phyloP scores from a whole-genome alignment of 2,888 invertebrate genomes.

The Automeris io region DNA sequence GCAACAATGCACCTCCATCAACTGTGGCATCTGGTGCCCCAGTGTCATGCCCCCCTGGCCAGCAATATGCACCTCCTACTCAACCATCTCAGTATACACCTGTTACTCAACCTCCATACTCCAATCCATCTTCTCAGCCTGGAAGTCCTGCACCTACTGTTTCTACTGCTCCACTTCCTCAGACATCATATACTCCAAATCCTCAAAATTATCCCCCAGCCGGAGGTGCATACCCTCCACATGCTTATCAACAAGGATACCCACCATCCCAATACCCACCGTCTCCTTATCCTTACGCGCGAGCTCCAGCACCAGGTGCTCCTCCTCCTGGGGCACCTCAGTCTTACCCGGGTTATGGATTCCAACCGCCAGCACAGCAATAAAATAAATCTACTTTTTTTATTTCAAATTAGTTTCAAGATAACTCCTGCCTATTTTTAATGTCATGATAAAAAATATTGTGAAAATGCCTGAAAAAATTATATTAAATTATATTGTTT shows the following conservation, averaged over 20 bases:
- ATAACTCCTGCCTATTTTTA: not conserved
- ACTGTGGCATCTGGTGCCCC: conserved; percentile 70
- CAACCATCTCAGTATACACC: conserved; percentile 81
- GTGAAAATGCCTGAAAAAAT: not conserved
- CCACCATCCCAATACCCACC: conserved; percentile 76
- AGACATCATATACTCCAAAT: conserved; percentile 74
- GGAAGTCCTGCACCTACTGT: conserved; percentile 71
- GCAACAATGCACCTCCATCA: conserved; percentile 65
- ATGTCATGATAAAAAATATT: not conserved
- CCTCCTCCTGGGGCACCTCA: conserved; percentile 85
- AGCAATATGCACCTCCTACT: conserved; percentile 79
- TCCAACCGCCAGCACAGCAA: conserved; percentile 86
- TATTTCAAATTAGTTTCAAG: not conserved
- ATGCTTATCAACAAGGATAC: conserved; percentile 72
- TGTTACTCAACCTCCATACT: conserved; percentile 76
- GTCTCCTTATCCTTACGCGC: conserved; percentile 75
- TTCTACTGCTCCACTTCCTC: conserved; percentile 75
- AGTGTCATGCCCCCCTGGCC: conserved; percentile 76
- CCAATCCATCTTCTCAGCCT: conserved; percentile 73
- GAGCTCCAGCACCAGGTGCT: conserved; percentile 79
- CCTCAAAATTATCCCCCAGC: conserved; percentile 65
- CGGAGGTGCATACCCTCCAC: conserved; percentile 68
- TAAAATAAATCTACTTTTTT: conserved; percentile 18
- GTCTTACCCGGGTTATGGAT: conserved; percentile 86
- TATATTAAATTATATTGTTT: too few species aligned